Percentiles rank a stretch among this genome's conserved stretches.
phyloP scores from a whole-genome alignment of 92 coral and sea anemone species.

The Parazoanthus atlanticus region DNA sequence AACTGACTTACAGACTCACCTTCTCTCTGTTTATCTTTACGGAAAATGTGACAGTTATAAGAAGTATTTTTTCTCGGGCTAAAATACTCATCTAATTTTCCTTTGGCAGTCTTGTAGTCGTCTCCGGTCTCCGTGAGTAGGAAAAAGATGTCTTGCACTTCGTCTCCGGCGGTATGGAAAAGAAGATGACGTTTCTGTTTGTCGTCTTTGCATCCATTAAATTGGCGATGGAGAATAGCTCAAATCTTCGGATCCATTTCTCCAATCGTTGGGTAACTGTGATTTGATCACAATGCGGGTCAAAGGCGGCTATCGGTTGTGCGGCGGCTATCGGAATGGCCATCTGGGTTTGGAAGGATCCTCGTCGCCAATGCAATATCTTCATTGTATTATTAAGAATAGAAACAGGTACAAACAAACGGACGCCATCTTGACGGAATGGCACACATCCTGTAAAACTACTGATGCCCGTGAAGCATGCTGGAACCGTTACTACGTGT shows the following conservation, averaged over 20 bases:
- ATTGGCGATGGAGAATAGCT: slow-evolving; percentile 4
- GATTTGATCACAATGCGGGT: not conserved
- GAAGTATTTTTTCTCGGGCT: slow-evolving; percentile 8
- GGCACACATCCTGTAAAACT: not conserved
- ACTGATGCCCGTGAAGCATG: not conserved
- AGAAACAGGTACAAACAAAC: not conserved
- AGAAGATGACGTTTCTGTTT: slow-evolving; percentile 33
- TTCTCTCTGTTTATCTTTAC: slow-evolving; percentile 30
- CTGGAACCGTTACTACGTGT: no score
- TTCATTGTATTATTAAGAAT: not conserved
- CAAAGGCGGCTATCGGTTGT: slow-evolving; percentile 13
- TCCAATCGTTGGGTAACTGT: slow-evolving; percentile 20
- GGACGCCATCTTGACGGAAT: no score
- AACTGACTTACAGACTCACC: slow-evolving; percentile 30
- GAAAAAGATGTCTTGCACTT: slow-evolving; percentile 30
- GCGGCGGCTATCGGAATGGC: slow-evolving; percentile 25
- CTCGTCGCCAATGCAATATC: slow-evolving; percentile 1
- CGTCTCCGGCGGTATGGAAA: slow-evolving; percentile 27
- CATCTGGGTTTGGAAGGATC: not conserved
- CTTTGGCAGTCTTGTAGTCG: not conserved
- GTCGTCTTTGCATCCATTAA: slow-evolving; percentile 34
- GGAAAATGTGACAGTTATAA: slow-evolving; percentile 10
- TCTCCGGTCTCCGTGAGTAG: not conserved
- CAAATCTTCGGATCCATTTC: slow-evolving; percentile 37
- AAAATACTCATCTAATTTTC: slow-evolving; percentile 3